Conservation (phyloP, 2,797 vertebrate species). For the Myotis vivesi region DNA sequence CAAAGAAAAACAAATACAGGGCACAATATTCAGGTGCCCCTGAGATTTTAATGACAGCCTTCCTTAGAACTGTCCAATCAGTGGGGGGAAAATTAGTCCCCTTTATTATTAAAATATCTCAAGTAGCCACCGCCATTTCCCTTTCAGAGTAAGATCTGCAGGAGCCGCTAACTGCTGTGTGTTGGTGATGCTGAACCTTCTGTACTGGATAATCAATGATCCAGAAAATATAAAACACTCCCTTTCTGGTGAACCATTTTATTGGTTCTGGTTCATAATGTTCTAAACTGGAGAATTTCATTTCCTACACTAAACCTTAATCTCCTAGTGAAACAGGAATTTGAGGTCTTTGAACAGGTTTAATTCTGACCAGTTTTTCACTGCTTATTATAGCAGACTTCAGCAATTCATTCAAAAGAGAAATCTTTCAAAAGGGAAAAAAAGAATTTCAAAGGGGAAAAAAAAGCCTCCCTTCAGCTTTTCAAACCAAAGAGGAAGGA, state of each 20-base stretch:
- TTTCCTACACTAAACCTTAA: conserved; percentile 42
- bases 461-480: background rate
- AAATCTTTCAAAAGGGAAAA: background rate
- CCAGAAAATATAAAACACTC: conserved; percentile 60
- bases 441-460: background rate
- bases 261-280: conserved; percentile 69
- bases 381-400: background rate
- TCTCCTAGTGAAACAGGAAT: conserved; percentile 44
- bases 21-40: background rate
- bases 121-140: background rate
- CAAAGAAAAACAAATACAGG: background rate
- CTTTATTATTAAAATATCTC: background rate
- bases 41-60: background rate
- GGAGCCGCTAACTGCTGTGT: background rate
- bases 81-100: background rate
- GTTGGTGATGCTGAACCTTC: conserved; percentile 12
- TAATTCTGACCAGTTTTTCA: conserved; percentile 30
- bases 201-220: conserved; percentile 36
- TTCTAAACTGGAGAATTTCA: conserved; percentile 59
- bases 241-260: conserved; percentile 58
- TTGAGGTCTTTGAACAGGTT: conserved; percentile 22
- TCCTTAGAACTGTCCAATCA: background rate
- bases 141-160: background rate
- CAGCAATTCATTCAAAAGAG: background rate
- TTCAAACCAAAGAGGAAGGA: background rate